Conservation (phyloP, 2,888 invertebrate species). For the Lasius platythorax region DNA sequence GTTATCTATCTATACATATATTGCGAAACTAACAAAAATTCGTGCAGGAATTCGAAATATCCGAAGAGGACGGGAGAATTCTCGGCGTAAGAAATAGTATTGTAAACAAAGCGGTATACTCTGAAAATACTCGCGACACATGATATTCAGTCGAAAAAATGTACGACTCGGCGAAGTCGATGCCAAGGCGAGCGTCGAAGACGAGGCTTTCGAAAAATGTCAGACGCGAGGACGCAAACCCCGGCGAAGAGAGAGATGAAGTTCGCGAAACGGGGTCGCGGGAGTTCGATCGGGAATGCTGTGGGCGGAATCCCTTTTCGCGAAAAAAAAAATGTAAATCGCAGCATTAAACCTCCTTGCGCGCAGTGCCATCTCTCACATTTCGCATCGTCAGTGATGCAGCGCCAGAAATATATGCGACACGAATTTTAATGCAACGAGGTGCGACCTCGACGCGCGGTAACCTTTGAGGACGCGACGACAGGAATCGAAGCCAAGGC, state of each 20-base stretch:
- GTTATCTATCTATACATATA: background rate
- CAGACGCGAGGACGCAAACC: constrained; percentile 24
- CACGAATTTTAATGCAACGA: constrained; percentile 39
- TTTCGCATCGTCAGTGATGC: background rate
- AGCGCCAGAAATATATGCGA: constrained; percentile 36
- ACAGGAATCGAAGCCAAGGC: constrained; percentile 51
- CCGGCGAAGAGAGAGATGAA: background rate
- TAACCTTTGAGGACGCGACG: constrained; percentile 41
- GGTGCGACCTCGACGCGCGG: constrained; percentile 14
- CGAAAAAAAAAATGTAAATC: background rate
- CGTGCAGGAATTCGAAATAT: background rate
- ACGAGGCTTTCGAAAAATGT: constrained; percentile 46
- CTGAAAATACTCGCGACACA: constrained; percentile 49
- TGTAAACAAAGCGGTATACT: constrained; percentile 21
- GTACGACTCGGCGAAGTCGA: constrained; percentile 1
- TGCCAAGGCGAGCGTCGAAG: constrained; percentile 40
- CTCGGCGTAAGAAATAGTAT: constrained; percentile 8
- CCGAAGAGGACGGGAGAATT: background rate
- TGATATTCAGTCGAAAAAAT: constrained; percentile 32
- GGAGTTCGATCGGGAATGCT: constrained; percentile 15
- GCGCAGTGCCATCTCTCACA: background rate
- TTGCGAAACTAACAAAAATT: background rate
- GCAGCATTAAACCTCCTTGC: background rate
- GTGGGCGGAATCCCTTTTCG: constrained; percentile 27
- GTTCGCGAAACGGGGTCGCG: constrained; percentile 28